These are phyloP conservation scores for Labeo rohita DNA, from an alignment of 2,113 vertebrate genomes.

Conservation along the genomic window DNA sequence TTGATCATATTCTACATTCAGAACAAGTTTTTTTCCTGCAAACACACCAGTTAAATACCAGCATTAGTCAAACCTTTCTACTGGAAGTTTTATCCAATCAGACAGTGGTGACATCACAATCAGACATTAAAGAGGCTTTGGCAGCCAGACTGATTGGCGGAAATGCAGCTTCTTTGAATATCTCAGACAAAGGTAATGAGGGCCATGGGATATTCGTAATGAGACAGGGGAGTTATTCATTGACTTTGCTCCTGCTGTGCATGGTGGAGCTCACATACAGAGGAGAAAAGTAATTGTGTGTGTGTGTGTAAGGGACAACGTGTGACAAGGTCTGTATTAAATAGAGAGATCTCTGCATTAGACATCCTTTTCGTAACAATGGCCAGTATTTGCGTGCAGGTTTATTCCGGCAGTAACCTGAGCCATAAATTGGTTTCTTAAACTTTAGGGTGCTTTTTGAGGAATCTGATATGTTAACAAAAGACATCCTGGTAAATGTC, in stretches of 20 bases:
- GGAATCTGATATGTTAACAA: background rate
- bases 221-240: constrained; percentile 2
- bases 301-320: background rate
- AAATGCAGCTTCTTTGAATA: constrained; percentile 27
- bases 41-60: background rate
- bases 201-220: constrained; percentile 29
- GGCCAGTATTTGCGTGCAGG: background rate
- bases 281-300: background rate
- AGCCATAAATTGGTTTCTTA: background rate
- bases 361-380: background rate
- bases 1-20: background rate
- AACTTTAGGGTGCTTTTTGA: background rate
- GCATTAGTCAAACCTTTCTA: background rate
- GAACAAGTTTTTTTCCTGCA: background rate
- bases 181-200: constrained; percentile 34
- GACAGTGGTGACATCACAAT: background rate
- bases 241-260: constrained; percentile 12
- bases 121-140: background rate
- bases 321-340: background rate
- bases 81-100: background rate
- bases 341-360: background rate
- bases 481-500: background rate
- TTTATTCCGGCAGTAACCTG: background rate
- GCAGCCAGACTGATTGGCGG: constrained; percentile 18
- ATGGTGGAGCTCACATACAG: constrained; percentile 13